Evolutionary conservation across 2,888 invertebrate genomes (phyloP).

Genomic region (Rhagonycha lutea): DNA sequence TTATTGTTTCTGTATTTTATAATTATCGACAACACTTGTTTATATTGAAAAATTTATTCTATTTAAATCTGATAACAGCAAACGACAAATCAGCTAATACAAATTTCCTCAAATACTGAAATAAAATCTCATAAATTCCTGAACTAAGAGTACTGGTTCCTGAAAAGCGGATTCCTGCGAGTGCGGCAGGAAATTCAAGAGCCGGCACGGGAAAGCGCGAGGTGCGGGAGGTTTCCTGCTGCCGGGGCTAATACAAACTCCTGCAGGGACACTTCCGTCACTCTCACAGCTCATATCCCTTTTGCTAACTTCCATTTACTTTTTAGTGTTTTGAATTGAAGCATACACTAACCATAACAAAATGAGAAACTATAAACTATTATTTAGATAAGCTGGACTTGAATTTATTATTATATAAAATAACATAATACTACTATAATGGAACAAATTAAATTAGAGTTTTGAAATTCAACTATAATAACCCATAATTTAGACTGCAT

Average conservation of each 20-base stretch:
- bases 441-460: too few species aligned
- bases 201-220: constrained; percentile 44
- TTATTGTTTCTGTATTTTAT: background rate
- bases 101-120: constrained; percentile 43
- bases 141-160: constrained; percentile 31
- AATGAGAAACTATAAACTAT: background rate
- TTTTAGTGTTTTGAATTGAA: constrained; percentile 19
- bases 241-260: constrained; percentile 36
- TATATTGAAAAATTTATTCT: constrained; percentile 8
- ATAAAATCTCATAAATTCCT: constrained; percentile 42
- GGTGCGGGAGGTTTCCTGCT: constrained; percentile 45
- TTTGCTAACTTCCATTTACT: constrained; percentile 25
- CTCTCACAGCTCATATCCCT: constrained; percentile 35
- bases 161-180: constrained; percentile 28
- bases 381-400: background rate
- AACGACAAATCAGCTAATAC: constrained; percentile 47
- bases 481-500: too few species aligned
- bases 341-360: background rate
- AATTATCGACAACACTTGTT: background rate
- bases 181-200: constrained; percentile 45
- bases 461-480: too few species aligned
- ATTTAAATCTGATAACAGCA: constrained; percentile 31
- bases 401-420: too few species aligned
- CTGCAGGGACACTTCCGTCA: constrained; percentile 35
- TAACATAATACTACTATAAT: too few species aligned